Evolutionary conservation across 1,140 invertebrate genomes (phyloP), one percentile per base, ranked within the genome.

Genomic region (Platyura marginata): DNA sequence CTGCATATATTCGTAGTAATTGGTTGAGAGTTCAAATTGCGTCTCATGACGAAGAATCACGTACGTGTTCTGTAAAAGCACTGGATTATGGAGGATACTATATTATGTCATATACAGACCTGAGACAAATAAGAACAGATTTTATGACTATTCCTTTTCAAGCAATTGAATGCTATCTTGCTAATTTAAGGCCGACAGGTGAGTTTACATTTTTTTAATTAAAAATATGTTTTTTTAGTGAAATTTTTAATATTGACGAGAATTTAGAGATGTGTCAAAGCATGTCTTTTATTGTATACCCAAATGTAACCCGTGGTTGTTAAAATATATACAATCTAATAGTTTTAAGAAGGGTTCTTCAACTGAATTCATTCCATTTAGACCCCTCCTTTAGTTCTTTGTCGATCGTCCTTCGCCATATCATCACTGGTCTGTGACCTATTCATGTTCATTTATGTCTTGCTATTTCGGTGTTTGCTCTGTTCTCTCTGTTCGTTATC

Each of bases 61-160:
- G 75, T 45, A 68, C 74, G n/a, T 81, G 81, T 54, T 68, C 88
- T 44, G 74, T 95, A 23, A 83, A 83, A 63, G 79, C 90, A 57
- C 75, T 97, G 1, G 94, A 97, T 66, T 90, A 91, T 59, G 94
- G 94, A 21, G 93, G 92, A 37, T 97, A 85, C 60, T 74, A 77
- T 52, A 70, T 69, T 29, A 68, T 93, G n/a, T 71, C 74, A 47
- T 78, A 78, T 46, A 64, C 72, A 19, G 64, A 73, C 44, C 71
- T 95, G 51, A 74, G 84, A 53, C 84, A 92, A 66, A 92, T 98
- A 44, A 74, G 88, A 47, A 79, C 76, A 45, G 90, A 97, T 63
- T 95, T 92, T 57, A 79, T 94, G 68, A 70, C 75, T 21, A 65
- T 97, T 52, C 93, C 93, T 16, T 96, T 97, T 69, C 93, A 97